Evolutionary conservation across 2,888 invertebrate species (phyloP).

Genomic region (Diogma glabrata): DNA sequence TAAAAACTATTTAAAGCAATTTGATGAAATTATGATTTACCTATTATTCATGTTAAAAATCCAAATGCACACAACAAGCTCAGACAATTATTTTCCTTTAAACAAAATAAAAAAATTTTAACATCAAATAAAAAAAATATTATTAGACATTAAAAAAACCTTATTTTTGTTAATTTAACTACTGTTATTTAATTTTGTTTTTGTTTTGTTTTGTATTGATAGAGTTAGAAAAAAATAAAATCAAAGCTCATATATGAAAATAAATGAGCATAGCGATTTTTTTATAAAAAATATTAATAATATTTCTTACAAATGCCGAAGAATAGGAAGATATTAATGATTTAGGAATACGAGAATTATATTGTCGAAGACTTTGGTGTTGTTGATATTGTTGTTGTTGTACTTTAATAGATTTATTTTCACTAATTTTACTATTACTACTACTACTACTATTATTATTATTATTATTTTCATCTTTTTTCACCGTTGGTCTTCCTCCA

Average conservation of each 20-base stretch:
- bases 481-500: conserved; percentile 18
- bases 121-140: not conserved
- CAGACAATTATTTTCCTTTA: conserved; percentile 3
- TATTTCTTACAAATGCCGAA: conserved; percentile 37
- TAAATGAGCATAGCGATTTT: too few species aligned
- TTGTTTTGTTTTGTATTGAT: too few species aligned
- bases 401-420: conserved; percentile 24
- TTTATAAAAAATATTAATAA: not conserved
- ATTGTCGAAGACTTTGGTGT: conserved; percentile 38
- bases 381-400: conserved; percentile 25
- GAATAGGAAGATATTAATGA: too few species aligned
- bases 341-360: conserved; percentile 39
- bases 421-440: conserved; percentile 28
- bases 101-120: not conserved
- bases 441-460: conserved; percentile 25
- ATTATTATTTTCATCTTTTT: conserved; percentile 11
- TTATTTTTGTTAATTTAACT: too few species aligned
- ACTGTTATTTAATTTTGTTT: too few species aligned
- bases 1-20: too few species aligned
- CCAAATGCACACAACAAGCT: conserved; percentile 1
- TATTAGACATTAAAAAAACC: not conserved
- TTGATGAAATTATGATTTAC: conserved; percentile 8
- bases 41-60: not conserved
- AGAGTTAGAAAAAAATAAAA: too few species aligned
- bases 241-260: too few species aligned